A percentile compares a stretch with the other conserved stretches of the same genome.
Conservation (phyloP, 2,113 vertebrate species). For the Ctenodactylus gundi region DNA sequence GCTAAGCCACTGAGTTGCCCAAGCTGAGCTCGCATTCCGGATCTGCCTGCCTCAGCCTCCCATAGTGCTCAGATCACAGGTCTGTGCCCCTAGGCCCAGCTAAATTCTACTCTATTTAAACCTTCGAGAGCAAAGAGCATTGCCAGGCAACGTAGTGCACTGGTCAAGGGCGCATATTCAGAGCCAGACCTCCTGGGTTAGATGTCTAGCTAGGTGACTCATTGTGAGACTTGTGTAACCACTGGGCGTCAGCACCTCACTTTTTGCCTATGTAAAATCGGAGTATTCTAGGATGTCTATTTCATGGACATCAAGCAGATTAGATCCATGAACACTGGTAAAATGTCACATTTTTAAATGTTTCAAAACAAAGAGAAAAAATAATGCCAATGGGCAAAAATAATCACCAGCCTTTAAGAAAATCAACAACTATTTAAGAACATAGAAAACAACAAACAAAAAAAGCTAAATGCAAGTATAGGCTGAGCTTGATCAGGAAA, state of each 20-base stretch:
- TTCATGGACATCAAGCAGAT: background rate
- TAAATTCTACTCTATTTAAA: constrained; percentile 6
- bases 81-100: too few relatives aligned
- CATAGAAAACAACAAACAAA: background rate
- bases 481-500: background rate
- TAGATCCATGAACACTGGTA: background rate
- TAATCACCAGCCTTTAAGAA: background rate
- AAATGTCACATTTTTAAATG: background rate
- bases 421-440: background rate
- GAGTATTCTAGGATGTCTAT: background rate
- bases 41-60: too few relatives aligned
- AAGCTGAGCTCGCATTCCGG: too few relatives aligned
- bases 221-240: background rate
- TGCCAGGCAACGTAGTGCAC: background rate
- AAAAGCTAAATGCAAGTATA: background rate
- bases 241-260: background rate
- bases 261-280: background rate
- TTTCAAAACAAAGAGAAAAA: background rate
- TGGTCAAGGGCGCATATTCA: background rate
- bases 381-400: background rate
- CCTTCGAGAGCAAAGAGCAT: background rate
- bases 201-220: background rate
- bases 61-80: too few relatives aligned
- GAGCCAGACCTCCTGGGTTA: background rate
- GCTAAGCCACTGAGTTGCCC: too few relatives aligned